phyloP scores from a whole-genome alignment of 2,113 vertebrate species.

The Rhombomys opimus region DNA sequence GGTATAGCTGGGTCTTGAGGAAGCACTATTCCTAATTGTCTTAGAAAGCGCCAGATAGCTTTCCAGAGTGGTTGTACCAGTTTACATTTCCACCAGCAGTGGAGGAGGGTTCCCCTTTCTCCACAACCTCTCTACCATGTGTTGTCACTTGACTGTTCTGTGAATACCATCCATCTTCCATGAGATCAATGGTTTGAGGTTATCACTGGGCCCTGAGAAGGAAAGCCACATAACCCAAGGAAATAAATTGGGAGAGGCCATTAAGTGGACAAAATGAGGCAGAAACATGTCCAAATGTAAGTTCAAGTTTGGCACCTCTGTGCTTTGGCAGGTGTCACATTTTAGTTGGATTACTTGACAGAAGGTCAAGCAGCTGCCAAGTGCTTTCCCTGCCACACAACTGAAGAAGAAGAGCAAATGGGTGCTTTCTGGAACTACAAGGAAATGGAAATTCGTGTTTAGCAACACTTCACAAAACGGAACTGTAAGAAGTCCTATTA shows the following conservation, averaged over 20 bases:
- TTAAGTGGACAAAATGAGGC: constrained; percentile 60
- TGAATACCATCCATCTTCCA: constrained; percentile 4
- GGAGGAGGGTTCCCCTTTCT: no score
- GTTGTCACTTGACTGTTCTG: no score
- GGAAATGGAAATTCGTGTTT: constrained; percentile 48
- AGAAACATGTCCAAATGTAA: constrained; percentile 58
- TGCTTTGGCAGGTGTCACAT: constrained; percentile 73
- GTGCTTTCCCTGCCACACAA: constrained; percentile 8
- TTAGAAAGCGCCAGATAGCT: no score
- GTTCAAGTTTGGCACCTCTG: constrained; percentile 60
- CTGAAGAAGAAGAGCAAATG: constrained; percentile 36
- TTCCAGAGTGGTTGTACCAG: no score
- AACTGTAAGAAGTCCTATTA: constrained; percentile 50
- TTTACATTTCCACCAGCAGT: no score
- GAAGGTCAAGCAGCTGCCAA: constrained; percentile 64
- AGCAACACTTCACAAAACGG: constrained; percentile 21
- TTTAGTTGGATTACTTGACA: constrained; percentile 76
- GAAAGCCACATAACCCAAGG: constrained; percentile 15
- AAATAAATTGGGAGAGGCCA: constrained; percentile 56
- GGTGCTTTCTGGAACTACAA: constrained; percentile 46
- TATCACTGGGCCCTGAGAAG: constrained; percentile 57
- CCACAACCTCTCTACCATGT: no score
- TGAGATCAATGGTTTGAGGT: neutral
- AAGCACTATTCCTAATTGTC: no score
- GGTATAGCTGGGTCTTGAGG: no score